phyloP scores from a whole-genome alignment of 1,140 invertebrate genomes.

The Elymnias hypermnestra region DNA sequence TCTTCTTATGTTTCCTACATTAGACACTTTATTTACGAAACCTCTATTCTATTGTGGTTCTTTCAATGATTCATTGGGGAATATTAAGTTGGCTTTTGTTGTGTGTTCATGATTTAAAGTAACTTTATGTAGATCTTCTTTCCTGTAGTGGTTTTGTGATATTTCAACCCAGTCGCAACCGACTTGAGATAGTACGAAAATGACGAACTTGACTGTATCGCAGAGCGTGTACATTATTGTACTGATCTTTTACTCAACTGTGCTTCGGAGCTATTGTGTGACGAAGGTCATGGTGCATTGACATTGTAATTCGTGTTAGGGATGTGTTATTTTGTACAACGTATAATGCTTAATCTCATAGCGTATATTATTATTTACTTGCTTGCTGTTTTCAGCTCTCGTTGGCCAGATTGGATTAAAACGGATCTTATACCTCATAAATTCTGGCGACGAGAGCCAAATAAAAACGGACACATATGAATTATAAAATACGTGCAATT shows the following conservation, averaged over 20 bases:
- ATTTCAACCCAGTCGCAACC: conserved; percentile 58
- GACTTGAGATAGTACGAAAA: conserved; percentile 27
- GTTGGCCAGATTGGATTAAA: no score
- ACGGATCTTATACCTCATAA: no score
- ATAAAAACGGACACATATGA: no score
- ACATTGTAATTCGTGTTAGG: no score
- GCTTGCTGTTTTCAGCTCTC: no score
- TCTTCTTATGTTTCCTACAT: conserved; percentile 31
- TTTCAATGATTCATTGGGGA: conserved; percentile 21
- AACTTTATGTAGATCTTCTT: conserved; percentile 20
- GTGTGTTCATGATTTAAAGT: conserved; percentile 2
- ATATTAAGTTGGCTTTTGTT: conserved; percentile 12
- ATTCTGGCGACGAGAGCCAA: no score
- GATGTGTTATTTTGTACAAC: no score
- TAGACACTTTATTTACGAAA: conserved; percentile 31
- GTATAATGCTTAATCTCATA: no score
- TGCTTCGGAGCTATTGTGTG: conserved; percentile 5
- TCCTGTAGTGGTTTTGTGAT: conserved; percentile 45
- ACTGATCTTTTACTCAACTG: not conserved
- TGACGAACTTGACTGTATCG: conserved; percentile 29
- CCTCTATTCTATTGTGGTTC: conserved; percentile 30
- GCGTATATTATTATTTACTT: no score
- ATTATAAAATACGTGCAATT: no score
- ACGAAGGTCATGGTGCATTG: conserved; percentile 14
- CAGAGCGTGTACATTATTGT: not conserved